Conservation (phyloP, 2,888 invertebrate species). For the Papilio protenor region DNA sequence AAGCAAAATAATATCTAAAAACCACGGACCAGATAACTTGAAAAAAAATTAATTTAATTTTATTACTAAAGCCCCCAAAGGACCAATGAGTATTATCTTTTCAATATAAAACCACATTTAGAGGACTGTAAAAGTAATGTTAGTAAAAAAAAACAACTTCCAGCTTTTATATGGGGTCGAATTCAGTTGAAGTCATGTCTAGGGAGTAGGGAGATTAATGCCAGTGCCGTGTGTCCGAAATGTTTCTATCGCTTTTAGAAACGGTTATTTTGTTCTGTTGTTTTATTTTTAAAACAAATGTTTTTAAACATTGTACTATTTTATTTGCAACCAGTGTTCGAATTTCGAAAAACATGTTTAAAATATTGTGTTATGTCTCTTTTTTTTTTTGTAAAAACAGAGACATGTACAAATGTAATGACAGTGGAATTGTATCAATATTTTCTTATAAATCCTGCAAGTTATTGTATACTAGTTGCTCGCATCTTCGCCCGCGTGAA, state of each 20-base stretch:
- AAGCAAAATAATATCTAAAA: background rate
- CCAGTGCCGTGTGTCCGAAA: conserved; percentile 35
- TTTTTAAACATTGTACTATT: background rate
- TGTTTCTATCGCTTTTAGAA: conserved; percentile 31
- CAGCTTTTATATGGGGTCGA: conserved; percentile 36
- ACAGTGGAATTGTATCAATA: background rate
- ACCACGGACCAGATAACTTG: background rate
- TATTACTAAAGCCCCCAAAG: conserved; percentile 14
- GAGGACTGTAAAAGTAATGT: conserved; percentile 22
- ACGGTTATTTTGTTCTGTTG: background rate
- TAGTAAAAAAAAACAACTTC: conserved; percentile 10
- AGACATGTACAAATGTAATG: background rate
- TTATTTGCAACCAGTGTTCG: background rate
- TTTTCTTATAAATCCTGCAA: background rate
- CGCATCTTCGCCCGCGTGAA: too few species aligned
- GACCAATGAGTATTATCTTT: conserved; percentile 5
- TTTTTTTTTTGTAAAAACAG: background rate
- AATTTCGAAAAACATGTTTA: background rate
- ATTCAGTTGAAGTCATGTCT: conserved; percentile 41
- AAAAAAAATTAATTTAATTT: background rate
- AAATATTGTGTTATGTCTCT: background rate
- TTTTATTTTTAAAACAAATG: conserved; percentile 5
- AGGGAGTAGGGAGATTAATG: conserved; percentile 41
- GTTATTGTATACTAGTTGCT: too few species aligned
- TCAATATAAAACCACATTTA: conserved; percentile 26